Evolutionary conservation across 1,140 invertebrate species (phyloP), one percentile per base, ranked within the genome.

Genomic region (Tenebrio molitor): DNA sequence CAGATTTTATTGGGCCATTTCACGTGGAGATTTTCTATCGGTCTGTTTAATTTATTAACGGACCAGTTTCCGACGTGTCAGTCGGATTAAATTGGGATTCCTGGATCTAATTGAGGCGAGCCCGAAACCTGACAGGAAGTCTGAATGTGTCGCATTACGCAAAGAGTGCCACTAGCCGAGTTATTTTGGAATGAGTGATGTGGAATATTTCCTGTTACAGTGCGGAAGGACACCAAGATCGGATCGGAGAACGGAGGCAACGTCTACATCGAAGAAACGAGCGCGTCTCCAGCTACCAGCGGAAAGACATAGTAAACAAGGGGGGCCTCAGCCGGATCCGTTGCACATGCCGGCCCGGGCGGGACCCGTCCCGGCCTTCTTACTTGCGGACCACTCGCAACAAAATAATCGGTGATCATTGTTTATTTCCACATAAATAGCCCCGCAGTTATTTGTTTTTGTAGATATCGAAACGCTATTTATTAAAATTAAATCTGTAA

Each of bases 201-300:
- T 58, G n/a, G 50, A 58, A 58, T 58, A 58, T 58, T 58, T 58
- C 50, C 70, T 76, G 66, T 80, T 80, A 36, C 76, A 80, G 79
- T 79, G 14, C 77, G 79, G 64, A 79, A 80, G 75, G 77, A 80
- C 69, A 74, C 71, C 44, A 75, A 85, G 15, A 84, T 74, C n/a
- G 75, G 73, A 34, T 71, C 82, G 1, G 84, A 82, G 14, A 82
- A 83, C 2, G 83, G 85, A 5, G 84, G 85, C 16, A 87, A 79
- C 66, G 86, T 86, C 66, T 87, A 87, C 83, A 87, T 87, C 68
- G 81, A 76, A 46, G 44, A 44, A 33, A 65, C 41, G 19, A 53
- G 25, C 53, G 25, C 53, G 21, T 41, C 69, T 15, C 34, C 58
- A 36, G 36, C 42, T 39, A 53, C 23, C 10, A 62, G 17, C 12